phyloP scores from a whole-genome alignment of 1,140 invertebrate genomes.

The Papilio machaon region DNA sequence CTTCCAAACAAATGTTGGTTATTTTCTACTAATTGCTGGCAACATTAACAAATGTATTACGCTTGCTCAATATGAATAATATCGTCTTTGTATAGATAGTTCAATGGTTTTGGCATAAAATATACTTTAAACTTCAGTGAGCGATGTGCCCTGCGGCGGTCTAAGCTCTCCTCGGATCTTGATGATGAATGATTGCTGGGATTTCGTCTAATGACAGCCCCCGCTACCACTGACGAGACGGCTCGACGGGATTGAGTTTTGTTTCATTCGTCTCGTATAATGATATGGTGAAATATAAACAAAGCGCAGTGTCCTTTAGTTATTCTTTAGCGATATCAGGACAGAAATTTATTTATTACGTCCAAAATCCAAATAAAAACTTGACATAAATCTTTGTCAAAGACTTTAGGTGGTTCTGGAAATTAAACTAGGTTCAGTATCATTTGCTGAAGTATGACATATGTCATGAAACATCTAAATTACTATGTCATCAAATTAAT shows the following conservation, averaged over 20 bases:
- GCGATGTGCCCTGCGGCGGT: constrained; percentile 57
- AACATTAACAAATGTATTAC: too few relatives aligned
- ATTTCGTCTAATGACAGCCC: constrained; percentile 74
- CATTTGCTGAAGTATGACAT: background rate
- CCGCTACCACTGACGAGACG: constrained; percentile 58
- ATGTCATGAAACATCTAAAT: background rate
- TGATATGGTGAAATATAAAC: constrained; percentile 59
- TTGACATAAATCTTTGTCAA: background rate
- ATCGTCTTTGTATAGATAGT: background rate
- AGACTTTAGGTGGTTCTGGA: background rate
- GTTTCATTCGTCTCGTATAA: constrained; percentile 52
- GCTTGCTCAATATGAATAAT: background rate
- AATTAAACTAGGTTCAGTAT: background rate
- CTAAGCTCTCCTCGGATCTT: constrained; percentile 72
- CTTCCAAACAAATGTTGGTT: too few relatives aligned
- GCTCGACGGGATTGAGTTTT: constrained; percentile 55
- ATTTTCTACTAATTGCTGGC: too few relatives aligned
- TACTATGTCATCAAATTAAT: too few relatives aligned
- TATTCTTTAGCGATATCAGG: background rate
- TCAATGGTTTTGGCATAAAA: background rate
- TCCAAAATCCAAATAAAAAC: background rate
- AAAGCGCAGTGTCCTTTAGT: constrained; percentile 22
- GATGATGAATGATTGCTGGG: constrained; percentile 79
- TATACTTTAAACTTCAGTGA: constrained; percentile 41
- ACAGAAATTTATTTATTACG: background rate